Evolutionary conservation across 2,113 vertebrate species (phyloP).

Genomic region (Cavia porcellus): DNA sequence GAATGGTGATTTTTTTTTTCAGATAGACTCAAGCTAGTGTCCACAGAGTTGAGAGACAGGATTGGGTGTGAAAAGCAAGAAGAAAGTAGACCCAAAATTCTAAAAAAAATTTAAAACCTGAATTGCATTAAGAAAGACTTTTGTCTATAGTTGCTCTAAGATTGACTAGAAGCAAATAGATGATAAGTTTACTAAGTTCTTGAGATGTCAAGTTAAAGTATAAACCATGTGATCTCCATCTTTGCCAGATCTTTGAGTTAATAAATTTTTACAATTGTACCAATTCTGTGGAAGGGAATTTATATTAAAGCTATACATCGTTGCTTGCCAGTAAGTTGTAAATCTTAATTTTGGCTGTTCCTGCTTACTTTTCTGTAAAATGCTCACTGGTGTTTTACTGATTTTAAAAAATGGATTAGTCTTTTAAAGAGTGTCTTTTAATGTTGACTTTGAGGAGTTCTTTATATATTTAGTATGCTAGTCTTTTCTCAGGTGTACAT

Average conservation of each 20-base stretch:
- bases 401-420: neutral
- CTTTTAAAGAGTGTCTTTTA: neutral
- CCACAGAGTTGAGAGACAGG: neutral
- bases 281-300: neutral
- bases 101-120: neutral
- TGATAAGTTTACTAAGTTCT: neutral
- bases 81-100: neutral
- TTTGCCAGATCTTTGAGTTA: neutral
- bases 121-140: neutral
- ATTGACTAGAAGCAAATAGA: neutral
- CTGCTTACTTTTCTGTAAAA: conserved; percentile 3
- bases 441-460: neutral
- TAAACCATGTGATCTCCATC: neutral
- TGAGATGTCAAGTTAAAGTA: conserved; percentile 16
- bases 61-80: neutral
- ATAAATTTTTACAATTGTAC: neutral
- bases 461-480: neutral
- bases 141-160: neutral
- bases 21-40: neutral
- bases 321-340: neutral
- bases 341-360: conserved; percentile 20
- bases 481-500: neutral
- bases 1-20: neutral
- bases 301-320: neutral
- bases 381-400: neutral